phyloP scores from a whole-genome alignment of 1,140 invertebrate genomes.

The Penaeus indicus region DNA sequence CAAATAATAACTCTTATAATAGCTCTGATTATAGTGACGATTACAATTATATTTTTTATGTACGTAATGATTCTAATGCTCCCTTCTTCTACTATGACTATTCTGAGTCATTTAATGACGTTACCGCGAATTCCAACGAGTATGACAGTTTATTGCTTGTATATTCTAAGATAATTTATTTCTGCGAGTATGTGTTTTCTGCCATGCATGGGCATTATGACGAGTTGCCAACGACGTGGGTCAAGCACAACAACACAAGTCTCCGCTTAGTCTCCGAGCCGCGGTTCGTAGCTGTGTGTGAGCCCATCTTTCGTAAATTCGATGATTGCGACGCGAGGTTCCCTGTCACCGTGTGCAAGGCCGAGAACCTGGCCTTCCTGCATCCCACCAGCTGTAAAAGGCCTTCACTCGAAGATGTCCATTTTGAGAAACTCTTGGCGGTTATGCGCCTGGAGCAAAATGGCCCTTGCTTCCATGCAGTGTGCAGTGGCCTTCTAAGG shows the following conservation, averaged over 20 bases:
- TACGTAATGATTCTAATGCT: too few species aligned
- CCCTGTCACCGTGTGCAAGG: not conserved
- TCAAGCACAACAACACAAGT: slow-evolving; percentile 19
- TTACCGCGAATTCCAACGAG: too few species aligned
- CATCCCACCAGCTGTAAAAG: slow-evolving; percentile 20
- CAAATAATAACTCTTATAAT: too few species aligned
- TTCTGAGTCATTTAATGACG: too few species aligned
- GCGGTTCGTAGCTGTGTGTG: slow-evolving; percentile 14
- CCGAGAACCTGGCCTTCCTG: slow-evolving; percentile 24
- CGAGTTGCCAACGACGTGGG: not conserved
- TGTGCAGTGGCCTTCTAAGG: slow-evolving; percentile 12
- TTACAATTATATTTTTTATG: too few species aligned
- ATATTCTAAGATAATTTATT: slow-evolving; percentile 6
- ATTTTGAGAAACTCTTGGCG: slow-evolving; percentile 26
- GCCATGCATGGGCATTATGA: not conserved
- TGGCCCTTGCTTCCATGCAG: slow-evolving; percentile 18
- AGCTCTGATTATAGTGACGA: too few species aligned
- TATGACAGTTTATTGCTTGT: not conserved
- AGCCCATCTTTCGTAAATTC: not conserved
- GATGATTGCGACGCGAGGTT: not conserved
- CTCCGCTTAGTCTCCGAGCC: not conserved
- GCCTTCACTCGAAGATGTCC: slow-evolving; percentile 28
- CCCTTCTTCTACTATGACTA: too few species aligned
- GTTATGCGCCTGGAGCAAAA: slow-evolving; percentile 15
- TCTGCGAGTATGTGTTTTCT: slow-evolving; percentile 36